phyloP scores from a whole-genome alignment of 2,888 invertebrate genomes.

The Syrphus vitripennis region DNA sequence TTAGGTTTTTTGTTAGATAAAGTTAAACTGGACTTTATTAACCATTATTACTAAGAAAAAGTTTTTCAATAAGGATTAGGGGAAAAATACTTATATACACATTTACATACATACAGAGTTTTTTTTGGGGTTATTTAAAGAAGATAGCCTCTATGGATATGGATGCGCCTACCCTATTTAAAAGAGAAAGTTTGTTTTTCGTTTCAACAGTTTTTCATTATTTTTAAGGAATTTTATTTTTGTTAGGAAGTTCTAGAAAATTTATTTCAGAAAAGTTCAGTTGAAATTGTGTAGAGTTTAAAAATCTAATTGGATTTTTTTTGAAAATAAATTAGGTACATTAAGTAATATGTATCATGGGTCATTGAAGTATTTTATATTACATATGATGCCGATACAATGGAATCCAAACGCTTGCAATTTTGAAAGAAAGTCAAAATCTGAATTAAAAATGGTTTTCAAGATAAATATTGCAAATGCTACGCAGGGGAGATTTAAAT shows the following conservation, averaged over 20 bases:
- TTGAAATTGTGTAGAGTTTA: neutral
- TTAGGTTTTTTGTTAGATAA: neutral
- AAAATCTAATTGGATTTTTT: neutral
- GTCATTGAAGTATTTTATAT: too few species aligned
- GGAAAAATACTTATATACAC: neutral
- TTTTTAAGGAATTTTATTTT: neutral
- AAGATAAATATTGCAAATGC: too few species aligned
- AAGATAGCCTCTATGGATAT: neutral
- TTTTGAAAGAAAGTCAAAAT: too few species aligned
- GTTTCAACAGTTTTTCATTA: neutral
- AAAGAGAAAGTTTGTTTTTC: neutral
- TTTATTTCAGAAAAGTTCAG: neutral
- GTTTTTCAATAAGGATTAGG: conserved; percentile 1
- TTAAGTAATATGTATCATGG: too few species aligned
- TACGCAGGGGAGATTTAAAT: too few species aligned
- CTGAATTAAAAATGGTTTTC: too few species aligned
- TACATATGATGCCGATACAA: too few species aligned
- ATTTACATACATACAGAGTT: neutral
- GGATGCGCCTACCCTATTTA: too few species aligned
- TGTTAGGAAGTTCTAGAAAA: neutral
- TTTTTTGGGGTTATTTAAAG: neutral
- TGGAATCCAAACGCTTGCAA: too few species aligned
- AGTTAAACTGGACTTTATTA: neutral
- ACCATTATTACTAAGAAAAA: neutral
- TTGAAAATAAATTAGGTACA: neutral